A percentile compares a stretch with the other conserved stretches of the same genome.
Conservation (phyloP, 2,888 invertebrate genomes). For the Dioctria linearis region DNA sequence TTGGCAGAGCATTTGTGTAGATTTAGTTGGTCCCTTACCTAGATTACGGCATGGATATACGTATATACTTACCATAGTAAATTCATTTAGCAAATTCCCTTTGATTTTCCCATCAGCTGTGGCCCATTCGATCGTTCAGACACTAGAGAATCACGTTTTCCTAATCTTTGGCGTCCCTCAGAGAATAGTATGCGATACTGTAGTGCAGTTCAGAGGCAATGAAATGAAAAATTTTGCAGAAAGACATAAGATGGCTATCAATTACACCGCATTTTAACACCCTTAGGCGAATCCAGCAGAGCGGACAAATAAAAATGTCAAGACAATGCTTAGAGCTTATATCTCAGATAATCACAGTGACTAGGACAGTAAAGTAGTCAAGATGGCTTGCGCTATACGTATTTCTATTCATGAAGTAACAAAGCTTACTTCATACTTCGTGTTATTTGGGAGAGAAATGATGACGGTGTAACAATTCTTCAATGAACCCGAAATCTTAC, state of each 20-base stretch:
- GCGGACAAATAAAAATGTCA: no score
- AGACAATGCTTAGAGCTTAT: no score
- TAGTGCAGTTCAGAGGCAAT: neutral
- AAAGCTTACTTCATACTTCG: neutral
- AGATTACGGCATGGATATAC: neutral
- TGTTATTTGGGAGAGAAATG: neutral
- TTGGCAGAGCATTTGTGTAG: neutral
- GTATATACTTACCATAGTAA: no score
- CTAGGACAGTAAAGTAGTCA: no score
- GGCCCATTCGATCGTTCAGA: no score
- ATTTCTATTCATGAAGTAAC: no score
- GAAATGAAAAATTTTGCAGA: neutral
- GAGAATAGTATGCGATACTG: neutral
- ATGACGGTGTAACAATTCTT: neutral
- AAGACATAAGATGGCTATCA: no score
- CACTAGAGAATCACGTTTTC: neutral
- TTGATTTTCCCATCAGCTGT: neutral
- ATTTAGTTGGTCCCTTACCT: neutral
- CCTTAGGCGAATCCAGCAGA: no score
- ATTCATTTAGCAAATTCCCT: no score
- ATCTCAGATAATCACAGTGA: no score
- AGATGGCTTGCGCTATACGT: no score
- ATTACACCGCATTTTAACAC: no score
- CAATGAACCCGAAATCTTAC: neutral
- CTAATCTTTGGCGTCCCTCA: neutral